phyloP scores from a whole-genome alignment of 1,140 invertebrate genomes.

The Mactra quadrangularis region DNA sequence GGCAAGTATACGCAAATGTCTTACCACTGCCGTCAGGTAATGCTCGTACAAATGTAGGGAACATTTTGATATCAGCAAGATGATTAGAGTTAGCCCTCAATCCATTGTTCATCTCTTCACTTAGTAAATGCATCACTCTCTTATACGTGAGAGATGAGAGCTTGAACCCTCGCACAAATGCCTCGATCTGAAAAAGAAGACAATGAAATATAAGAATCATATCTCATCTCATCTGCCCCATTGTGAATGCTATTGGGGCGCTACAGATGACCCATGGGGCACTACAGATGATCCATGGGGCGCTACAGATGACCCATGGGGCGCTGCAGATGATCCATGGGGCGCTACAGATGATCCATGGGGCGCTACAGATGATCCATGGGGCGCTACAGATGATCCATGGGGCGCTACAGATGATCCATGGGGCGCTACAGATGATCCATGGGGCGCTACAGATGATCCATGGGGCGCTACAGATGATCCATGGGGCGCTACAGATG shows the following conservation, averaged over 20 bases:
- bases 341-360: background rate
- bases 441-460: too few species aligned
- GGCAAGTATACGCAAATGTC: too few species aligned
- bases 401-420: too few species aligned
- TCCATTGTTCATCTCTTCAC: conserved; percentile 92
- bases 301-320: background rate
- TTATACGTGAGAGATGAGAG: conserved; percentile 91
- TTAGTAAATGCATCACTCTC: conserved; percentile 90
- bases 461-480: too few species aligned
- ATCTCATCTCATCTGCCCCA: too few species aligned
- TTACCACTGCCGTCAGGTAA: conserved; percentile 97
- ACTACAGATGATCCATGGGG: background rate
- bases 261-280: too few species aligned
- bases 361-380: background rate
- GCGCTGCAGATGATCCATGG: background rate
- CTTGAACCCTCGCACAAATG: conserved; percentile 93
- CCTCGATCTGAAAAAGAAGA: conserved; percentile 89
- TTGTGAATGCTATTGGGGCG: conserved; percentile 1
- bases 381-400: too few species aligned
- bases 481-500: too few species aligned
- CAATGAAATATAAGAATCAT: too few species aligned
- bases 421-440: too few species aligned
- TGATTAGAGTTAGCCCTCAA: conserved; percentile 91
- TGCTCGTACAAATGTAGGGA: conserved; percentile 97
- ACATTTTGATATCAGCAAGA: conserved; percentile 94